Percentiles rank a stretch among this genome's conserved stretches.
These are phyloP conservation scores for Pseudopipra pipra DNA, from an alignment of 2,113 vertebrate species.

Conservation along the genomic window DNA sequence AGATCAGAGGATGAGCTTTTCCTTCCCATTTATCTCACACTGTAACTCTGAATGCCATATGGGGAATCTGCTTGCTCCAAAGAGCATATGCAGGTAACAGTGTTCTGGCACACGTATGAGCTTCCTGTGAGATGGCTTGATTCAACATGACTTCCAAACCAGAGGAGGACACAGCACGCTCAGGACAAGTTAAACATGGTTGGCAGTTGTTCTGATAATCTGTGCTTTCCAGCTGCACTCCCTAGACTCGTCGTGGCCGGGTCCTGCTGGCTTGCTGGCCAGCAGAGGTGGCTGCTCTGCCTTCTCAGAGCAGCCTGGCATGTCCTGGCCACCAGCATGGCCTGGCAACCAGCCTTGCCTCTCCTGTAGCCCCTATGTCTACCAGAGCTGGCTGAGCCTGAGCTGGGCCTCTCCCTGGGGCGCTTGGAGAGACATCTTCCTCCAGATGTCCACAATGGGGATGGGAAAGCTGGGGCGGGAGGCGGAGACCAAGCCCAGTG, in stretches of 20 bases:
- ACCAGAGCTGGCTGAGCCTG: accelerated
- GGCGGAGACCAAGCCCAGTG: accelerated
- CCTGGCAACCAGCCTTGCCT: accelerated
- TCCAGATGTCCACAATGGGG: neutral
- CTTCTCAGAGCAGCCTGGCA: accelerated
- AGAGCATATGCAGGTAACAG: neutral
- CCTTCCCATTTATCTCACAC: neutral
- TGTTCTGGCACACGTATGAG: neutral
- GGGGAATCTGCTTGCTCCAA: neutral
- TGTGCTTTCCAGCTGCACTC: neutral
- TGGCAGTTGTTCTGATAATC: neutral
- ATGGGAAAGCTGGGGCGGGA: accelerated
- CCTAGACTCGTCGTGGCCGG: accelerated
- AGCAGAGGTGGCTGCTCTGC: accelerated
- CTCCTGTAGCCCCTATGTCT: accelerated
- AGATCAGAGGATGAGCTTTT: neutral
- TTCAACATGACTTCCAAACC: neutral
- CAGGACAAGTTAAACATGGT: neutral
- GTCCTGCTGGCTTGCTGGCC: accelerated
- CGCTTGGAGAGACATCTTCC: neutral
- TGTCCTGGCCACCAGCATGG: accelerated
- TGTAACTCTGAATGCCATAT: neutral
- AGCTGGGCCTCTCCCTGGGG: neutral
- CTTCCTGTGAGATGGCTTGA: neutral
- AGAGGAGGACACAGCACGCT: neutral